phyloP scores from a whole-genome alignment of 1,140 invertebrate species.

The Rhopalosiphum padi region DNA sequence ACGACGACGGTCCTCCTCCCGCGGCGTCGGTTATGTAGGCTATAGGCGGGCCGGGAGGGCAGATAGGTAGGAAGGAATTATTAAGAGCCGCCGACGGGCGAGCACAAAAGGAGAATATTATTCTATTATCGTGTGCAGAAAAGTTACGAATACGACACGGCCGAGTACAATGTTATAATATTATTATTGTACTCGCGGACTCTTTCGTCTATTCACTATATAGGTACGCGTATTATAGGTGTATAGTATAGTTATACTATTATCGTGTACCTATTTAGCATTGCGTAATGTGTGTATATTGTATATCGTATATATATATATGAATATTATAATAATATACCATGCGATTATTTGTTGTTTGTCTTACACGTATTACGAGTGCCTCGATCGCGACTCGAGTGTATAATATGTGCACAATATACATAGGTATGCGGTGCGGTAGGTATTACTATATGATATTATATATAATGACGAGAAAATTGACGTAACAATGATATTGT shows the following conservation, averaged over 20 bases:
- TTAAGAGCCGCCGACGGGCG: background rate
- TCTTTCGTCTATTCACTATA: background rate
- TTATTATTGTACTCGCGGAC: background rate
- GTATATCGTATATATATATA: background rate
- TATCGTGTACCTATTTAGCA: background rate
- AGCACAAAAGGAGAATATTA: background rate
- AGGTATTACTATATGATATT: too few species aligned
- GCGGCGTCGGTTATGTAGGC: background rate
- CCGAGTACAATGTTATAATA: background rate
- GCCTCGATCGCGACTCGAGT: background rate
- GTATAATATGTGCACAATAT: too few species aligned
- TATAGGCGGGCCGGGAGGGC: background rate
- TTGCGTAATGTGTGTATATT: background rate
- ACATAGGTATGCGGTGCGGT: too few species aligned
- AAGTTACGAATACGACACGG: background rate
- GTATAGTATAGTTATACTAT: too few species aligned
- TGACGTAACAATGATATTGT: too few species aligned
- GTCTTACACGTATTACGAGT: background rate
- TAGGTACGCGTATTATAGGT: background rate
- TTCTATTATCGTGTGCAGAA: background rate
- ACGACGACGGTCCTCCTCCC: background rate
- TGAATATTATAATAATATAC: too few species aligned
- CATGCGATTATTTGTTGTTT: background rate
- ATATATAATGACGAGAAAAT: too few species aligned
- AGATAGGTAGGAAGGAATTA: background rate